A percentile compares a stretch with the other conserved stretches of the same genome.
These are phyloP conservation scores for Cichladusa arquata DNA, from an alignment of 2,113 vertebrate genomes.

Conservation along the genomic window DNA sequence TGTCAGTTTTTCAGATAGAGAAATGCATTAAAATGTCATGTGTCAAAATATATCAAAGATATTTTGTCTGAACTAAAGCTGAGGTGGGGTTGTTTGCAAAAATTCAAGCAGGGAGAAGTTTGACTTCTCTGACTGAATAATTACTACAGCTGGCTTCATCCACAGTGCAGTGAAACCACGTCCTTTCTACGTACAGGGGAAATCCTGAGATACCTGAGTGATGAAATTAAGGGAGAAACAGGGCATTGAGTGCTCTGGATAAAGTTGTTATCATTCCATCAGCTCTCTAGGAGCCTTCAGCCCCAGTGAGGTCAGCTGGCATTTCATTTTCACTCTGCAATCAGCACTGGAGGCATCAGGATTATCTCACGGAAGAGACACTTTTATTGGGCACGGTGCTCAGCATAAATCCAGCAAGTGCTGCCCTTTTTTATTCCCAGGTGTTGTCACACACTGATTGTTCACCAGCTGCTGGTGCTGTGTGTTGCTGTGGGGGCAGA, in stretches of 20 bases:
- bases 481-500: not conserved
- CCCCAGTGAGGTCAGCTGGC: not conserved
- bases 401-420: not conserved
- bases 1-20: not conserved
- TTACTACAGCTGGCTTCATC: not conserved
- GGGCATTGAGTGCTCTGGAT: not conserved
- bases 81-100: slow-evolving; percentile 18
- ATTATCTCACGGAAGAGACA: not conserved
- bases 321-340: not conserved
- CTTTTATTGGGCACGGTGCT: not conserved
- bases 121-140: not conserved
- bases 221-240: not conserved
- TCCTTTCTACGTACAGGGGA: not conserved
- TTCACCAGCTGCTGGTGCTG: not conserved
- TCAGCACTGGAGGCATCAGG: not conserved
- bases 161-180: rapidly evolving
- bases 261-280: not conserved
- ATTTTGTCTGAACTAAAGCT: slow-evolving; percentile 34
- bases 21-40: slow-evolving; percentile 9
- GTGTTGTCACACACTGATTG: not conserved
- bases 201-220: not conserved
- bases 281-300: not conserved
- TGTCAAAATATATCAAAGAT: slow-evolving; percentile 55
- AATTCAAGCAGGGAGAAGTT: not conserved
- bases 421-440: not conserved